These are phyloP conservation scores for Actenoides hombroni DNA, from an alignment of 2,113 vertebrate species.

Conservation along the genomic window DNA sequence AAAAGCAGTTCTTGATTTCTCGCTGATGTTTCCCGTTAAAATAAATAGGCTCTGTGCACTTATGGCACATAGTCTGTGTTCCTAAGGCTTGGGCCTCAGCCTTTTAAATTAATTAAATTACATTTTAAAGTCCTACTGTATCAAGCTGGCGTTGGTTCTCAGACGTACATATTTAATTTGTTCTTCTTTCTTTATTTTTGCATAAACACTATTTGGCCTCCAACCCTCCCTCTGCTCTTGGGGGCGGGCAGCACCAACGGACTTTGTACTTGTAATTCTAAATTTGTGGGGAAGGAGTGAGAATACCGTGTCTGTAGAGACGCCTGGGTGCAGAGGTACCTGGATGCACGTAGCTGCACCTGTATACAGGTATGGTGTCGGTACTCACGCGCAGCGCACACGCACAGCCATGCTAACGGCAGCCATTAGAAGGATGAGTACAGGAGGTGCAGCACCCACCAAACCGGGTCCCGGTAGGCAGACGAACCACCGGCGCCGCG, in stretches of 20 bases:
- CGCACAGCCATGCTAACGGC: rapidly evolving
- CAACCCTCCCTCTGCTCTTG: too few relatives aligned
- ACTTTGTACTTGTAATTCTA: background rate
- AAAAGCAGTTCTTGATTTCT: background rate
- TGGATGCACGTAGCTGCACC: rapidly evolving
- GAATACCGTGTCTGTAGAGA: rapidly evolving
- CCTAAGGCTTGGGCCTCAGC: background rate
- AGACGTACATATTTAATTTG: background rate
- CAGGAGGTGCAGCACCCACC: rapidly evolving
- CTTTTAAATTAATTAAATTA: background rate
- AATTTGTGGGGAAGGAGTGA: rapidly evolving
- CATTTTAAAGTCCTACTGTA: background rate
- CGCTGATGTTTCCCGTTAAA: background rate
- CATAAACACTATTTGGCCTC: background rate
- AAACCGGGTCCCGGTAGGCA: background rate
- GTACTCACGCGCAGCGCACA: rapidly evolving
- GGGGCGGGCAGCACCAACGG: background rate
- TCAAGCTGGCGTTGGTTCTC: background rate
- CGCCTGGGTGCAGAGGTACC: rapidly evolving
- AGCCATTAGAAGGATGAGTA: rapidly evolving
- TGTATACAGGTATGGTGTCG: rapidly evolving
- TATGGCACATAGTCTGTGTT: rapidly evolving
- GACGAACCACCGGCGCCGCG: background rate
- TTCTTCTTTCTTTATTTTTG: background rate
- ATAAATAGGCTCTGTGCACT: background rate